Percentiles rank a stretch among this genome's conserved stretches.
These are phyloP conservation scores for Bryconaethiops microstoma DNA, from an alignment of 2,797 vertebrate genomes.

Conservation along the genomic window DNA sequence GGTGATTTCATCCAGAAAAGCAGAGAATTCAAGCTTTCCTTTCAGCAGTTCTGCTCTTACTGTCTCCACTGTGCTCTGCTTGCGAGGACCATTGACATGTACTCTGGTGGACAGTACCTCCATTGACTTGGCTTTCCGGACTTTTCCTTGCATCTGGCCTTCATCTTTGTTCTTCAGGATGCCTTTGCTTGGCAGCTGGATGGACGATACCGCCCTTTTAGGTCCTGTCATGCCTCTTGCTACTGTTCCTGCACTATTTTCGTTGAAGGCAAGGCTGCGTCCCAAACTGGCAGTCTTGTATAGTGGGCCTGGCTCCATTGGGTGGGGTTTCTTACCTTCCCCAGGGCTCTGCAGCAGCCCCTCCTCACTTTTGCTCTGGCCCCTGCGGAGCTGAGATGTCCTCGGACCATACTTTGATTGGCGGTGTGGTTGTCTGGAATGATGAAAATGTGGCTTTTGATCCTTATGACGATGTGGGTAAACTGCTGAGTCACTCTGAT, in stretches of 20 bases:
- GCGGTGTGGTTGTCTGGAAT: neutral
- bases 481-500: constrained; percentile 17
- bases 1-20: constrained; percentile 86
- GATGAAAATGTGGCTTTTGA: constrained; percentile 15
- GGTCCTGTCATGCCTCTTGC: constrained; percentile 64
- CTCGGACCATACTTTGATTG: constrained; percentile 32
- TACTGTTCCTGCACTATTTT: constrained; percentile 60
- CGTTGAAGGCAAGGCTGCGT: constrained; percentile 70
- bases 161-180: constrained; percentile 79
- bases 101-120: constrained; percentile 79
- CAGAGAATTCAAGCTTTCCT: constrained; percentile 82
- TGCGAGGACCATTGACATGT: constrained; percentile 45
- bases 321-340: neutral
- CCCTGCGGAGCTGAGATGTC: constrained; percentile 65
- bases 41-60: constrained; percentile 68
- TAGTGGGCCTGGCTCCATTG: constrained; percentile 58
- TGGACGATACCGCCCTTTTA: constrained; percentile 72
- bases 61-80: constrained; percentile 49
- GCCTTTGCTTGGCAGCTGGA: constrained; percentile 76
- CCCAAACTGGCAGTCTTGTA: constrained; percentile 76
- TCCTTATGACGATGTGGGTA: constrained; percentile 35
- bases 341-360: constrained; percentile 59
- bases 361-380: constrained; percentile 77
- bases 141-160: constrained; percentile 50
- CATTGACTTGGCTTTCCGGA: constrained; percentile 82